phyloP scores from a whole-genome alignment of 2,888 invertebrate genomes.

The Oxyscelio sp. region DNA sequence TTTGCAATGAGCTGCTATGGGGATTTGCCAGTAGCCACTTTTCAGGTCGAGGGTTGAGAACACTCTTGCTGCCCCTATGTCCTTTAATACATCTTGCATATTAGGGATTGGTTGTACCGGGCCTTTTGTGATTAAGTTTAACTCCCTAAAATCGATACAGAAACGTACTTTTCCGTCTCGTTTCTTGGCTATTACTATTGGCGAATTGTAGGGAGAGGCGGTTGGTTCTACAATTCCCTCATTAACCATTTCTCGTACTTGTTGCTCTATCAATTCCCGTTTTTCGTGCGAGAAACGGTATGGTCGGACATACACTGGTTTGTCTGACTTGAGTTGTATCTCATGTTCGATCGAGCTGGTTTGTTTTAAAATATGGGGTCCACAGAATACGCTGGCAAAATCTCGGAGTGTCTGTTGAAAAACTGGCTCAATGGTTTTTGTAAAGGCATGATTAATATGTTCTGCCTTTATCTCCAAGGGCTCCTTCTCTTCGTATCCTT shows the following conservation, averaged over 20 bases:
- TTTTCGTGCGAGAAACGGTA: constrained; percentile 49
- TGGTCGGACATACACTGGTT: neutral
- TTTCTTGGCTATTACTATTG: constrained; percentile 62
- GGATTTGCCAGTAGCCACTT: constrained; percentile 73
- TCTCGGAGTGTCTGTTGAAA: too few relatives aligned
- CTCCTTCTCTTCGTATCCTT: neutral
- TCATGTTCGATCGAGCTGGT: neutral
- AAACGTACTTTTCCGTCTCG: constrained; percentile 45
- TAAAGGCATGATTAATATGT: too few relatives aligned
- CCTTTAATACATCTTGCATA: constrained; percentile 25
- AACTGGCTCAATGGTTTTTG: neutral
- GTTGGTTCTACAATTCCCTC: constrained; percentile 67
- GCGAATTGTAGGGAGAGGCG: constrained; percentile 65
- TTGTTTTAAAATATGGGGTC: neutral
- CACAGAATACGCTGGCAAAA: neutral
- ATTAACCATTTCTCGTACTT: constrained; percentile 69
- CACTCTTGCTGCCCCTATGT: constrained; percentile 18
- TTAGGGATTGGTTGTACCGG: neutral
- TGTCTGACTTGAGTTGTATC: neutral
- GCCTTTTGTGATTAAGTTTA: constrained; percentile 24
- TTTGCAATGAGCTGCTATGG: too few relatives aligned
- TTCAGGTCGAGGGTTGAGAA: constrained; percentile 80
- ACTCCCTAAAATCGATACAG: constrained; percentile 35
- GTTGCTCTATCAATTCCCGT: constrained; percentile 24
- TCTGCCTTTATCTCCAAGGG: too few relatives aligned